phyloP scores from a whole-genome alignment of 2,113 vertebrate species.

The Ciconia boyciana region DNA sequence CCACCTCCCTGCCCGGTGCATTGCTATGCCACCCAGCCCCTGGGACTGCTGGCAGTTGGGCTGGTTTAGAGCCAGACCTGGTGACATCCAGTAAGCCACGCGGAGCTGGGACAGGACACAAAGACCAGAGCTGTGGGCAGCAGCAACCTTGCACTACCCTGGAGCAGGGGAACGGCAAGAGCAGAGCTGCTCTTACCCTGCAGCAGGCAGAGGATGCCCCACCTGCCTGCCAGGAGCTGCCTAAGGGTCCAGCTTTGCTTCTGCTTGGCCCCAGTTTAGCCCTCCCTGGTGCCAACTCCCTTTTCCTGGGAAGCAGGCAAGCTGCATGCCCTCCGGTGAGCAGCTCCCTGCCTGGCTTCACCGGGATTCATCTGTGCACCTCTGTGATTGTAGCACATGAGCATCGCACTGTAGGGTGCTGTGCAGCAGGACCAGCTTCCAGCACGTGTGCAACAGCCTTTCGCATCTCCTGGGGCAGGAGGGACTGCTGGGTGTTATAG shows the following conservation, averaged over 20 bases:
- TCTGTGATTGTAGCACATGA: not conserved
- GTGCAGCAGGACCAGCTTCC: not conserved
- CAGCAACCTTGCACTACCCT: not conserved
- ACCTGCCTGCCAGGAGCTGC: not conserved
- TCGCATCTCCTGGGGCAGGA: not conserved
- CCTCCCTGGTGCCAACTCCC: not conserved
- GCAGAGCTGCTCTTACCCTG: not conserved
- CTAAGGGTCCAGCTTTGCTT: not conserved
- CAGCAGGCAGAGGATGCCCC: not conserved
- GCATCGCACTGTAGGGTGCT: not conserved
- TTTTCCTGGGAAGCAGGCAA: not conserved
- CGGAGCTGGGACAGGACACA: not conserved
- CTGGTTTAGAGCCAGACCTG: not conserved
- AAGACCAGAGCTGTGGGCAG: not conserved
- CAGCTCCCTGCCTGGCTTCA: not conserved
- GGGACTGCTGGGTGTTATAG: accelerated
- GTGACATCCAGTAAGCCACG: not conserved
- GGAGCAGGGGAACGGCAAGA: not conserved
- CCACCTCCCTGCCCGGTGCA: not conserved
- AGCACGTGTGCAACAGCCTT: not conserved
- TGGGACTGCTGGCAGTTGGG: not conserved
- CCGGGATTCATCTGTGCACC: not conserved
- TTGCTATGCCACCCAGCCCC: not conserved
- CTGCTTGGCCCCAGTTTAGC: not conserved
- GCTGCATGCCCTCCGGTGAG: accelerated